Evolutionary conservation across 2,797 vertebrate species (phyloP), one percentile per base, ranked within the genome.

Genomic region (Poeciliopsis infans): DNA sequence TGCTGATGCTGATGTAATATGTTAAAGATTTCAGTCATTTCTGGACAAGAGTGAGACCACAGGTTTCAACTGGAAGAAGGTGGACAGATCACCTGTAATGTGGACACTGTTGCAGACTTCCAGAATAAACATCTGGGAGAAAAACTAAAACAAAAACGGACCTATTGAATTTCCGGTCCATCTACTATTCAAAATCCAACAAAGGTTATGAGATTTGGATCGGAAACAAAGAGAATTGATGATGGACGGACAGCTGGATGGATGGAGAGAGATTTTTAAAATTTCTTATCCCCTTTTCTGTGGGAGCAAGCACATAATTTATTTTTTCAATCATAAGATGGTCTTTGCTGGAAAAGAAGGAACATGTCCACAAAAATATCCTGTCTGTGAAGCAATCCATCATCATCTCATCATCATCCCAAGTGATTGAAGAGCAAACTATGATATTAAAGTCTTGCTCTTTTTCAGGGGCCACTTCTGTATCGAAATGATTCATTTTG

Each of bases 401-500:
- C 23, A 57, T 59, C 53, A 81, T 74, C 80, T 15, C 69, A 53
- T 73, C 23, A 57, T 59, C 53, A 81, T 74, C 80, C 80, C 85
- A 71, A 73, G 72, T 47, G 83, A 86, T 82, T 73, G 31, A 0
- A 59, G n/a, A 76, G 68, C 47, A 73, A 86, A 79, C 46, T 85
- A 53, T 55, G 74, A 76, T 39, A 83, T 72, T 70, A 45, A 70
- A 70, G 68, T 79, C 66, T 72, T 41, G 25, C 68, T 84, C 75
- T 75, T 55, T 68, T 78, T 84, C 83, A 78, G 80, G 84, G 66
- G 51, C 20, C 2, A 68, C 47, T 72, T 33, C 31, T 82, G 10
- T 74, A 71, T 68, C 16, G 78, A 85, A 87, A 80, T 41, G 18
- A 84, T 79, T 85, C 69, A 76, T 45, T 72, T 25, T 72, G 64